Evolutionary conservation across 2,888 invertebrate species (phyloP), one percentile per base, ranked within the genome.

Genomic region (Drosophila emarginata): DNA sequence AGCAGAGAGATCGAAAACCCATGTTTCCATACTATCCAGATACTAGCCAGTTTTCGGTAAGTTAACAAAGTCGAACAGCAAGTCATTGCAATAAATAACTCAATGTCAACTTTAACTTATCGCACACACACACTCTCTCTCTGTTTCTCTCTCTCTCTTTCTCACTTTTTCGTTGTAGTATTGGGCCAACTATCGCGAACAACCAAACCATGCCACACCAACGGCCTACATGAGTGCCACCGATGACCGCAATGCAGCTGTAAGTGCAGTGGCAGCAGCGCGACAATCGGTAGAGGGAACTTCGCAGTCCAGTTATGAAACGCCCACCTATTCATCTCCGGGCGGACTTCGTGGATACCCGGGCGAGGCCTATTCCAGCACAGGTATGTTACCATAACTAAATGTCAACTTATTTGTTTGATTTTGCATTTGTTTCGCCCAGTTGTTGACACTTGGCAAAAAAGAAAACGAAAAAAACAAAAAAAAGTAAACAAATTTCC

Each of bases 1-100:
- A 92, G 72, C 87, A 92, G 74, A 87, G 92, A 81, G 92, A 92
- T 82, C 91, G 92, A 72, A 92, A 92, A 82, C 91, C 91, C 54
- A 91, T 91, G 74, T 92, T 92, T 78, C 91, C 92, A 76, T 87
- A 90, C 67, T 92, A 92, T 84, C 91, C 92, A 74, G 92, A 92
- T 60, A n/a, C n/a, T n/a, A 87, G 91, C 75, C 92, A 92, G 88
- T 92, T 92, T 89, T 92, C 92, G 91, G 92, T 92, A 77, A 87
- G 88, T 81, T 32, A 32, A 32, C 9, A 7, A 32, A 9, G 67
- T 72, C 67, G 28, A 28, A 28, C 28, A 28, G 5, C n/a, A n/a
- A n/a, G n/a, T 28, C 6, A 6, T 28, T 28, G 5, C 4, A 32
- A 32, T 77, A 79, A 84, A 78, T 63, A 79, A 82, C 74, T 74